A percentile compares a stretch with the other conserved stretches of the same genome.
These are phyloP conservation scores for Eupithecia insigniata DNA, from an alignment of 2,888 invertebrate genomes.

Conservation along the genomic window DNA sequence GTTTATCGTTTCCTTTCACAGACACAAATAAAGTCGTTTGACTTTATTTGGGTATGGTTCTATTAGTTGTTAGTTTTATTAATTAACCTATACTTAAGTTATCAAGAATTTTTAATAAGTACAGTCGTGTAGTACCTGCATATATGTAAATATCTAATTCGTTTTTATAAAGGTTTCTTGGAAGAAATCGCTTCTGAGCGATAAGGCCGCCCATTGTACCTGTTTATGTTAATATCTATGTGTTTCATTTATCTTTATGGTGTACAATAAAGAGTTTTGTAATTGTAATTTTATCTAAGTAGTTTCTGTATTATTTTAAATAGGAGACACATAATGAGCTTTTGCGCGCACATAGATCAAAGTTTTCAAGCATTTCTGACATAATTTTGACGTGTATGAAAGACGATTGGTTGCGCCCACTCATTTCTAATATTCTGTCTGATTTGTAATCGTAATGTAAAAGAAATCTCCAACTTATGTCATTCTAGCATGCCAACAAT, in stretches of 20 bases:
- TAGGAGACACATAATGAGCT: neutral
- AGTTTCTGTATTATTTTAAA: neutral
- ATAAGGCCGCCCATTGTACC: too few species aligned
- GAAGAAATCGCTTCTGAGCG: too few species aligned
- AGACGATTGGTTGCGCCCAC: neutral
- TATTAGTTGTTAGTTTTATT: neutral
- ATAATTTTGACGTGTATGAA: neutral
- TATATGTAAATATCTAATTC: neutral
- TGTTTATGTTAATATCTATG: too few species aligned
- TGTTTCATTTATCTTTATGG: too few species aligned
- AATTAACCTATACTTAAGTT: neutral
- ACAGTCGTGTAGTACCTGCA: neutral
- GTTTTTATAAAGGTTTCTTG: too few species aligned
- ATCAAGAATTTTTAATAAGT: neutral
- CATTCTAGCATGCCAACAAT: conserved; percentile 24
- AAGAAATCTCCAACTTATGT: conserved; percentile 24
- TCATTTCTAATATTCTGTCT: neutral
- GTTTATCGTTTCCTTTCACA: conserved; percentile 26
- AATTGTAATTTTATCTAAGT: too few species aligned
- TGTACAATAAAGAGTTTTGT: too few species aligned
- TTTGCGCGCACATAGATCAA: neutral
- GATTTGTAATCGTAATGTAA: neutral
- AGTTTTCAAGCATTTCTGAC: neutral
- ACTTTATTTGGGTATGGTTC: conserved; percentile 28
- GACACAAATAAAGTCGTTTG: conserved; percentile 5